A percentile compares a stretch with the other conserved stretches of the same genome.
Evolutionary conservation across 2,888 invertebrate species (phyloP).

Genomic region (Netelia melanura): DNA sequence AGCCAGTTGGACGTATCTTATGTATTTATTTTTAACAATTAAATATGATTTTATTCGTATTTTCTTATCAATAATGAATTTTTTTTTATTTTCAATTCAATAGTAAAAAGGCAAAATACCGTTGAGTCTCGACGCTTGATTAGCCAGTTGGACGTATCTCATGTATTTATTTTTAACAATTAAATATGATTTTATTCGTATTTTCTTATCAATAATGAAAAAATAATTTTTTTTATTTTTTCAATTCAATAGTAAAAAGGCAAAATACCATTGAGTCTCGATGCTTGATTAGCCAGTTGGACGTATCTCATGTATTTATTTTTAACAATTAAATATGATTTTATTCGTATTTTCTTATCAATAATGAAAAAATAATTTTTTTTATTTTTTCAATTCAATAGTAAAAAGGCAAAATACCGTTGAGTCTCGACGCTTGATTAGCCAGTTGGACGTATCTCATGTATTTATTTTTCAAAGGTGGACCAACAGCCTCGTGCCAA

Average conservation of each 20-base stretch:
- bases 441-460: slow-evolving; percentile 92
- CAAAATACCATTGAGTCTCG: slow-evolving; percentile 88
- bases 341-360: background rate
- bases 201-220: background rate
- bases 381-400: slow-evolving; percentile 63
- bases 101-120: slow-evolving; percentile 85
- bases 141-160: slow-evolving; percentile 92
- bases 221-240: slow-evolving; percentile 34
- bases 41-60: background rate
- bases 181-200: too few species aligned
- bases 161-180: slow-evolving; percentile 88
- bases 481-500: slow-evolving; percentile 93
- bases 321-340: slow-evolving; percentile 79
- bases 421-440: slow-evolving; percentile 91
- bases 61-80: background rate
- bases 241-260: slow-evolving; percentile 53
- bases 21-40: slow-evolving; percentile 88
- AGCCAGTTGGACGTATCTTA: slow-evolving; percentile 91
- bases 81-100: slow-evolving; percentile 63
- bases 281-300: slow-evolving; percentile 92
- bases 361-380: background rate
- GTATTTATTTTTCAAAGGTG: slow-evolving; percentile 90
- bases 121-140: slow-evolving; percentile 91
- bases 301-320: slow-evolving; percentile 92
- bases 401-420: slow-evolving; percentile 86